Evolutionary conservation across 2,888 invertebrate genomes (phyloP).

Genomic region (Dilophus febrilis): DNA sequence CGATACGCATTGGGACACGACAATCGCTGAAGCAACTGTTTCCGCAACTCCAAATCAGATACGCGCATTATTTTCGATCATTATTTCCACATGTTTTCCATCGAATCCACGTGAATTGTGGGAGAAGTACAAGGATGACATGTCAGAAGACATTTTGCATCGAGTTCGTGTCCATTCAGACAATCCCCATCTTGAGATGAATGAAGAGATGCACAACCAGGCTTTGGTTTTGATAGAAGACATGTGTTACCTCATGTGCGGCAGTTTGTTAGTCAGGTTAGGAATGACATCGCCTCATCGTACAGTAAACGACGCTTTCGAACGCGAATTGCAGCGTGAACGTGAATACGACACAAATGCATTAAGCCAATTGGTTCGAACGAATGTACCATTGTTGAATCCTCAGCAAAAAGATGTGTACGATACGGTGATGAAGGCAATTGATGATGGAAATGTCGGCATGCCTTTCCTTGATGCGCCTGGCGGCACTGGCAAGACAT

Average conservation of each 20-base stretch:
- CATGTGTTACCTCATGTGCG: constrained; percentile 15
- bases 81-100: constrained; percentile 8
- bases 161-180: constrained; percentile 3
- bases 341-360: constrained; percentile 11
- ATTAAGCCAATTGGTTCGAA: constrained; percentile 7
- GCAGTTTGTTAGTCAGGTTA: constrained; percentile 14
- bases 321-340: constrained; percentile 15
- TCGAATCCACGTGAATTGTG: background rate
- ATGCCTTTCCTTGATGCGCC: constrained; percentile 10
- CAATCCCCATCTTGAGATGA: constrained; percentile 8
- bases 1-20: constrained; percentile 16
- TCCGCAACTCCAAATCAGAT: constrained; percentile 13
- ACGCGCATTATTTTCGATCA: constrained; percentile 11
- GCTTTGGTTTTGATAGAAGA: constrained; percentile 17
- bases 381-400: constrained; percentile 9
- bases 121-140: constrained; percentile 7
- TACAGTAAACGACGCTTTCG: constrained; percentile 12
- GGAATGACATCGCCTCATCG: constrained; percentile 16
- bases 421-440: constrained; percentile 15
- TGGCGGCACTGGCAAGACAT: constrained; percentile 9
- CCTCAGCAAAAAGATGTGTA: constrained; percentile 13
- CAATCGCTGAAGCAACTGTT: constrained; percentile 15
- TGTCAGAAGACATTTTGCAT: constrained; percentile 12
- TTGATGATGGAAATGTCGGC: constrained; percentile 11
- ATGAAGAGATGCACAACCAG: constrained; percentile 14